Base-by-base conservation (phyloP, 2,888 invertebrate species). In the Lithophane socia region DNA sequence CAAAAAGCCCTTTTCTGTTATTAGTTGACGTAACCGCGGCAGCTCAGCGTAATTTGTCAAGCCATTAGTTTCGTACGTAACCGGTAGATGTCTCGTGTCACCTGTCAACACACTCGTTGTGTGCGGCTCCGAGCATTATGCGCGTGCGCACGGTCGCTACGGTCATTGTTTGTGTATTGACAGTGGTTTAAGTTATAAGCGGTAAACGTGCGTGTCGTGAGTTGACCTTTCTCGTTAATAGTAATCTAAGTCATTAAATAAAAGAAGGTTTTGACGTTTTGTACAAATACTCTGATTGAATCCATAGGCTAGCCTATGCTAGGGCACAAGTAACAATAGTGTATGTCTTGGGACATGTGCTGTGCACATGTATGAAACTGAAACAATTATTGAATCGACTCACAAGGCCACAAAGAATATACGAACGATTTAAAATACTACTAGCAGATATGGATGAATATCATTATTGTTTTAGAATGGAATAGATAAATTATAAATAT, bases 91-190 rank as follows among this genome's bases (percentile, higher is more conserved):
- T 78, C 66, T 47, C 74, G 73, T 79, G 84, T 85, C 85, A 78
- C 29, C 82, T 88, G 90, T 90, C 88, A 88, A 90, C 85, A 90
- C 88, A 87, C 84, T 80, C 78, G 86, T 85, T 85, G 78, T 87
- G 86, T 78, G 77, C 69, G 75, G 73, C 73, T 79, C 65, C 72
- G 82, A 71, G 83, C 77, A 82, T 86, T 74, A 77, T 80, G 90
- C 89, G 89, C 86, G 86, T 87, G 88, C 86, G 87, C 89, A 84
- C 84, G 80, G 79, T 82, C 85, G 85, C 73, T 63, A 82, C 77
- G 82, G 73, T 82, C 82, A 87, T 90, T 90, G 87, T 91, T 81
- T 86, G 86, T 82, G 82, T 73, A 79, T 72, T 81, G 77, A 70
- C 70, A 63, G 49, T 12, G 74, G 78, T 60, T 3, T 63, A 77